phyloP scores from a whole-genome alignment of 2,113 vertebrate species.

The Paedocypris sp. region DNA sequence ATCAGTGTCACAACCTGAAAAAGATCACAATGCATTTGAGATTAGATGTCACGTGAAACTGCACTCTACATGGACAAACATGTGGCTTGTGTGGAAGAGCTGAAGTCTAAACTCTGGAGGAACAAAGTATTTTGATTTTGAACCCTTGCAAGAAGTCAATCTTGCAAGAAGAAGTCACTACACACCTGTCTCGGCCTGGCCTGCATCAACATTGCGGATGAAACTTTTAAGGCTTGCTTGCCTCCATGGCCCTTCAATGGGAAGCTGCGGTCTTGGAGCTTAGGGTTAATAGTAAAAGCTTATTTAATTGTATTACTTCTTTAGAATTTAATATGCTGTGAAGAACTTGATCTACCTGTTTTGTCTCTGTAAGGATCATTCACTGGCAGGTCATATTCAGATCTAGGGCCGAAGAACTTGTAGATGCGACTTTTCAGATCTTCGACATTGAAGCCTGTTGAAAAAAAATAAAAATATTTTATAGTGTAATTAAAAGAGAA shows the following conservation, averaged over 20 bases:
- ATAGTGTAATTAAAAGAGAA: too few relatives aligned
- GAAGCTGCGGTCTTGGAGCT: constrained; percentile 58
- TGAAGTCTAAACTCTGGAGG: too few relatives aligned
- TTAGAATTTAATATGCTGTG: too few relatives aligned
- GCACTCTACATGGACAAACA: too few relatives aligned
- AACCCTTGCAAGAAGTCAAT: not conserved
- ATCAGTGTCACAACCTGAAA: constrained; percentile 51
- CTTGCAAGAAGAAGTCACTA: not conserved
- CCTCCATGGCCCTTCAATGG: constrained; percentile 63
- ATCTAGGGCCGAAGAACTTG: constrained; percentile 57
- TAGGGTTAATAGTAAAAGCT: not conserved
- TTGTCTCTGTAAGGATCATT: constrained; percentile 57
- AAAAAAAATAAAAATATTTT: not conserved
- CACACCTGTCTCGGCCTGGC: constrained; percentile 56
- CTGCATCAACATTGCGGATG: constrained; percentile 56
- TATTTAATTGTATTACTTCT: too few relatives aligned
- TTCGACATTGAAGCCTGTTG: constrained; percentile 50
- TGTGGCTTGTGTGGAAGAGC: too few relatives aligned
- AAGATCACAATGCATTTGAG: not conserved
- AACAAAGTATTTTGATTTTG: too few relatives aligned
- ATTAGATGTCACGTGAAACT: too few relatives aligned
- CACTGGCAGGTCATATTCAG: constrained; percentile 58
- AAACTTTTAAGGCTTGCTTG: constrained; percentile 57
- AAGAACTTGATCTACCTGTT: constrained; percentile 41
- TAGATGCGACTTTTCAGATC: constrained; percentile 54